Conservation (phyloP, 2,888 invertebrate species). For the Nomada flava region DNA sequence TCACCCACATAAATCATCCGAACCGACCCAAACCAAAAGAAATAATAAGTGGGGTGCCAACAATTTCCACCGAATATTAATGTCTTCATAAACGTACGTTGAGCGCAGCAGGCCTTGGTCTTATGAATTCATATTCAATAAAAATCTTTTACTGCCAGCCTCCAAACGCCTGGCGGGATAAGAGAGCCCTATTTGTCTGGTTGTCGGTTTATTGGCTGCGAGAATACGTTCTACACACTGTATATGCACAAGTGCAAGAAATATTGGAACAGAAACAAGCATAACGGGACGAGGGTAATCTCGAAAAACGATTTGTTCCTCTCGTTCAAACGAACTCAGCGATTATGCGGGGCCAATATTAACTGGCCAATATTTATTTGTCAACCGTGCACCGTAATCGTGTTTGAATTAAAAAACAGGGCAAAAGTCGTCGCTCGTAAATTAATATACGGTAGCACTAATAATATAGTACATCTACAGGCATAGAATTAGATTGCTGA, state of each 20-base stretch:
- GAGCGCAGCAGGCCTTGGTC: not conserved
- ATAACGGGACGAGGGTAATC: conserved; percentile 4
- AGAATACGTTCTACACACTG: too few species aligned
- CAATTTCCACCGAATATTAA: conserved; percentile 19
- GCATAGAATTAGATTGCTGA: too few species aligned
- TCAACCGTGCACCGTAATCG: too few species aligned
- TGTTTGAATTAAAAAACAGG: too few species aligned
- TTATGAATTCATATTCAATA: conserved; percentile 28
- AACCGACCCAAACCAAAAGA: not conserved
- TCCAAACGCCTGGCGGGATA: not conserved
- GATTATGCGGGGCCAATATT: not conserved
- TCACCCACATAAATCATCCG: not conserved
- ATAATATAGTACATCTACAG: too few species aligned
- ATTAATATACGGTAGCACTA: too few species aligned
- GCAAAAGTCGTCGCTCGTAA: too few species aligned
- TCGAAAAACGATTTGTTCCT: conserved; percentile 19
- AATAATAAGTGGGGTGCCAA: not conserved
- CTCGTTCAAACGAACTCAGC: too few species aligned
- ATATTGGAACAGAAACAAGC: not conserved
- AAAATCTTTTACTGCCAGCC: conserved; percentile 22
- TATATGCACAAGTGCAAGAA: not conserved
- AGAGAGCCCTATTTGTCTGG: conserved; percentile 7
- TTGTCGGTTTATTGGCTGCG: not conserved
- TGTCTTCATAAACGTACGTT: not conserved
- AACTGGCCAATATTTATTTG: too few species aligned